A percentile compares a stretch with the other conserved stretches of the same genome.
These are phyloP conservation scores for Vireo griseus DNA, from an alignment of 2,797 vertebrate genomes.

Conservation along the genomic window DNA sequence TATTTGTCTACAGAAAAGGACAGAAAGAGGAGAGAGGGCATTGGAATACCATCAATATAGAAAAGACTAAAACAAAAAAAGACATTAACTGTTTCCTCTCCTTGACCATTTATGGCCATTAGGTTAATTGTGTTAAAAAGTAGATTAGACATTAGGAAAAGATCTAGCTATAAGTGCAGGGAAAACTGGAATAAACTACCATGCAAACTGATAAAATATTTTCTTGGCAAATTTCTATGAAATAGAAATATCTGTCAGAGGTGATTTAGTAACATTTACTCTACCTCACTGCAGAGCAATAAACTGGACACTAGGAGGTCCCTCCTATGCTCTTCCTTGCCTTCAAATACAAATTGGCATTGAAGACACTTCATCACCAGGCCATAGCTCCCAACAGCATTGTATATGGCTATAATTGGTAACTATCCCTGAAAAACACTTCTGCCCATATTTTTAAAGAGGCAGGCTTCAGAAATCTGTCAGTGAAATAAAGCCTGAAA, in stretches of 20 bases:
- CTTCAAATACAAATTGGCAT: neutral
- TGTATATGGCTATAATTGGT: neutral
- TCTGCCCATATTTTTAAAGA: constrained; percentile 31
- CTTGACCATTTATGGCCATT: neutral
- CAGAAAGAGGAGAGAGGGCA: neutral
- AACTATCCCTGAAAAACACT: neutral
- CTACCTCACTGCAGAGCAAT: neutral
- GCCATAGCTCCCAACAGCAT: neutral
- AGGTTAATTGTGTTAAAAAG: neutral
- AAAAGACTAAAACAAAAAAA: neutral
- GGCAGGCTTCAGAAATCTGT: constrained; percentile 27
- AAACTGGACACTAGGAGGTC: neutral
- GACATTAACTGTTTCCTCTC: neutral
- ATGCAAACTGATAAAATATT: neutral
- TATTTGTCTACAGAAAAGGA: neutral
- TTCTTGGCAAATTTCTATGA: neutral
- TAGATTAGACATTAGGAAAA: neutral
- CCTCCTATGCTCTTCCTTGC: neutral
- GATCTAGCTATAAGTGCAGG: neutral
- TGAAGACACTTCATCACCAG: neutral
- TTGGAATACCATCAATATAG: neutral
- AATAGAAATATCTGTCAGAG: neutral
- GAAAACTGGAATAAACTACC: neutral
- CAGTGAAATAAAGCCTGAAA: constrained; percentile 40
- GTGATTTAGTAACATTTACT: neutral